These are phyloP conservation scores for Onychomys arenicola DNA, from an alignment of 2,797 vertebrate species.

Conservation along the genomic window DNA sequence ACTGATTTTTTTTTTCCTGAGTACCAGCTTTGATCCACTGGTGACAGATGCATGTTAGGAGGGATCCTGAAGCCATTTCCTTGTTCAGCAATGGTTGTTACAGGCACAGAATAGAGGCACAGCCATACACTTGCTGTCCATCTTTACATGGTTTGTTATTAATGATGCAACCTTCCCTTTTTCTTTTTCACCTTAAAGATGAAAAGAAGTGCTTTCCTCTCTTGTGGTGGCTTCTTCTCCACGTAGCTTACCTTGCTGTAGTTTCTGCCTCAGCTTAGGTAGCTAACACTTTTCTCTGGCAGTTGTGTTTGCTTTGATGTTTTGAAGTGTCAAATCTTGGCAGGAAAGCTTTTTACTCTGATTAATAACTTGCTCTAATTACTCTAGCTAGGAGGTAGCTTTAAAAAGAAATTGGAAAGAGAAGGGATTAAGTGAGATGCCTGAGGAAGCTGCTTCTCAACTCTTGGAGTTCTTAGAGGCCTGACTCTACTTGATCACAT, in stretches of 20 bases:
- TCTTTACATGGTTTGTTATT: slow-evolving; percentile 44
- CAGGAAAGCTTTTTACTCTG: slow-evolving; percentile 48
- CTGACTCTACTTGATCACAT: background rate
- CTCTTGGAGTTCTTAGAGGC: background rate
- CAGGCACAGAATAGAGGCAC: background rate
- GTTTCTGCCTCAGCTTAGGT: slow-evolving; percentile 46
- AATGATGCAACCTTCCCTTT: slow-evolving; percentile 39
- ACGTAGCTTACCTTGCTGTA: background rate
- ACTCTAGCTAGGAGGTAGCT: slow-evolving; percentile 62
- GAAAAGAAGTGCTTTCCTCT: slow-evolving; percentile 6
- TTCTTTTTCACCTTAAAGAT: slow-evolving; percentile 21
- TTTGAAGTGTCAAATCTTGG: slow-evolving; percentile 69
- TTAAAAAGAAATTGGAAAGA: background rate
- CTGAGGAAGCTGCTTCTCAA: background rate
- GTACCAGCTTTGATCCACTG: background rate
- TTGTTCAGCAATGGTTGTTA: background rate
- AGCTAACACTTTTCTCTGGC: slow-evolving; percentile 62
- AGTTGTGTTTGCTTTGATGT: slow-evolving; percentile 72
- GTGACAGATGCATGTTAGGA: background rate
- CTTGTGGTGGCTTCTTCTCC: background rate
- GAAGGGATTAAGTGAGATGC: background rate
- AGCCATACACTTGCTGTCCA: background rate
- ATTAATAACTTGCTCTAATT: slow-evolving; percentile 73
- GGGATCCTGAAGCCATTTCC: background rate
- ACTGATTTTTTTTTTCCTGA: background rate